Evolutionary conservation across 2,888 invertebrate genomes (phyloP), one percentile per base, ranked within the genome.

Genomic region (Cremastobaeus sp.): DNA sequence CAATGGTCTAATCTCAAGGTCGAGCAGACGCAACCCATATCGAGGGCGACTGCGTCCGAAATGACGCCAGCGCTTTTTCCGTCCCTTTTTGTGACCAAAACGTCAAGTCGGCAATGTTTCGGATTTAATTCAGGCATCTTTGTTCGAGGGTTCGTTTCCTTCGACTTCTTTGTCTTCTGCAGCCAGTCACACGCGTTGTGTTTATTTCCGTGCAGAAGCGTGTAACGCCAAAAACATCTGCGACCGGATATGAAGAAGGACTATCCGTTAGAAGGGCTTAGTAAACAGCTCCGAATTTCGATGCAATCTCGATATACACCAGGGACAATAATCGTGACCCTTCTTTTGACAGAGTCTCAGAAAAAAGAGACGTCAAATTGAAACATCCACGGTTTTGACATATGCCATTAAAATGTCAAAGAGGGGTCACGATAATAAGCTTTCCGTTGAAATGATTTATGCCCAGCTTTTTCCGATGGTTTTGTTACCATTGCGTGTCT

Each of bases 371-470:
- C 48, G 57, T 43, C 65, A 66, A 74, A 77, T 76, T 75, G 76
- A 73, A 77, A 74, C 65, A 69, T 74, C 76, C 39, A 55, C 50
- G 55, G 37, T 48, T 34, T 62, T 69, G 76, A 68, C 74, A 54
- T 65, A 50, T 68, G 75, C 71, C 71, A 75, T 73, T 69, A 68
- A 76, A 77, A 57, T 50, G 69, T 76, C 74, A 54, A 50, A 34
- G 34, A 32, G 32, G 48, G 62, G 62, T 62, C 48, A 11, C 30
- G 39, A 34, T 66, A 47, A 45, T 39, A 57, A 66, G 55, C 45
- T 57, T 50, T 60, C 48, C 34, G 18, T 55, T 55, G 41, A 48
- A 15, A 39, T 21, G 28, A 69, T 28, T 21, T 39, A 4, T 18
- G 20, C 6, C 5, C 20, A 37, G 14, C 41, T 57, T 17, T 41